These are phyloP conservation scores for Augochlorella aurata DNA, from an alignment of 2,888 invertebrate species.

Conservation along the genomic window DNA sequence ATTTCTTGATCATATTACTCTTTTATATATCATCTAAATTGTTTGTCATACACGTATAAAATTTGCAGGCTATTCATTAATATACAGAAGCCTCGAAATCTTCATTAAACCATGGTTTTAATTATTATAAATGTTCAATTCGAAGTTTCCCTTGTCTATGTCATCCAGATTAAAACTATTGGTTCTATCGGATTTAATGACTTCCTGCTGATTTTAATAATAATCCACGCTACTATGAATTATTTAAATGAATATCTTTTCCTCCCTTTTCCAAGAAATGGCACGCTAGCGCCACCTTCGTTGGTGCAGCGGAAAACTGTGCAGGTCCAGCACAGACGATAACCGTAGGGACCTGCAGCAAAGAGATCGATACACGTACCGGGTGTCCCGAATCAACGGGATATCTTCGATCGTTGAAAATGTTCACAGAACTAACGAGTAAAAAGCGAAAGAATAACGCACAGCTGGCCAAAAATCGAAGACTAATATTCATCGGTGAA, in stretches of 20 bases:
- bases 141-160: neutral
- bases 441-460: neutral
- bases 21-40: neutral
- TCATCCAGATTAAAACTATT: neutral
- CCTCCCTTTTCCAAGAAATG: conserved; percentile 7
- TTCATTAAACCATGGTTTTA: neutral
- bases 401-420: neutral
- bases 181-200: neutral
- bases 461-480: neutral
- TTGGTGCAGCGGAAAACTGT: conserved; percentile 36
- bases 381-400: conserved; percentile 33
- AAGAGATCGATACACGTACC: conserved; percentile 52
- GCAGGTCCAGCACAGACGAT: conserved; percentile 62
- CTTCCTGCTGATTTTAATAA: neutral
- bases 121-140: neutral
- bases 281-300: conserved; percentile 68
- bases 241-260: neutral
- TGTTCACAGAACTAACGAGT: neutral
- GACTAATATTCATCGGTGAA: neutral
- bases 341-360: conserved; percentile 71
- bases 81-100: neutral
- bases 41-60: neutral
- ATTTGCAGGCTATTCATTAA: neutral
- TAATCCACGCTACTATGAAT: neutral
- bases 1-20: too few relatives aligned